Evolutionary conservation across 2,888 invertebrate genomes (phyloP).

Genomic region (Sisyra nigra): DNA sequence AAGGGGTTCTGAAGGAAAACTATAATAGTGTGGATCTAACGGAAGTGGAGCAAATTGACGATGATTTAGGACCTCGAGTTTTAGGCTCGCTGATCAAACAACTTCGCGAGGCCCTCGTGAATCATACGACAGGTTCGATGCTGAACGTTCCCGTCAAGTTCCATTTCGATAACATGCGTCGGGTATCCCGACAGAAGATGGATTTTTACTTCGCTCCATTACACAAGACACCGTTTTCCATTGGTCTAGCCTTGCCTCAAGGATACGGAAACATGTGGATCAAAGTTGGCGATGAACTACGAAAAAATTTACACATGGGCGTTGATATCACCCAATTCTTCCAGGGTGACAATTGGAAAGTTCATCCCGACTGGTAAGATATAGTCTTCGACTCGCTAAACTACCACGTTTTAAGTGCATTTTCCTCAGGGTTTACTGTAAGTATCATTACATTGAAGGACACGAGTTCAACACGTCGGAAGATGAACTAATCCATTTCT

Average conservation of each 20-base stretch:
- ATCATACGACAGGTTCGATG: constrained; percentile 47
- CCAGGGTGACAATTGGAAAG: constrained; percentile 52
- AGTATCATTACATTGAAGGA: constrained; percentile 67
- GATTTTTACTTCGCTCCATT: constrained; percentile 73
- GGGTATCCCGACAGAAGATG: constrained; percentile 62
- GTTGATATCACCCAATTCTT: constrained; percentile 59
- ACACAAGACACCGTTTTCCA: constrained; percentile 71
- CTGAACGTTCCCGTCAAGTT: constrained; percentile 53
- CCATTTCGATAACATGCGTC: constrained; percentile 74
- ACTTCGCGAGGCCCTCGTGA: constrained; percentile 55
- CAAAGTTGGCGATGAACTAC: constrained; percentile 62
- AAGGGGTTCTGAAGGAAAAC: constrained; percentile 63
- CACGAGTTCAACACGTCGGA: constrained; percentile 60
- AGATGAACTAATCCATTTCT: constrained; percentile 57
- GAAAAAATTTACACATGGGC: constrained; percentile 46
- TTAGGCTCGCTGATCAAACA: constrained; percentile 37
- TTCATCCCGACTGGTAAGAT: constrained; percentile 68
- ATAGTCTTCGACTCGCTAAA: neutral
- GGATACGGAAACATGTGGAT: constrained; percentile 60
- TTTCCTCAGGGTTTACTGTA: constrained; percentile 61
- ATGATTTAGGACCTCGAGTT: constrained; percentile 46
- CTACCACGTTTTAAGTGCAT: neutral
- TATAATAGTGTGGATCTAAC: constrained; percentile 93
- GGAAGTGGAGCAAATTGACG: constrained; percentile 80
- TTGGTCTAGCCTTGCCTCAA: constrained; percentile 70